Percentiles rank a stretch among this genome's conserved stretches.
These are phyloP conservation scores for Phasia obesa DNA, from an alignment of 2,888 invertebrate genomes.

Conservation along the genomic window DNA sequence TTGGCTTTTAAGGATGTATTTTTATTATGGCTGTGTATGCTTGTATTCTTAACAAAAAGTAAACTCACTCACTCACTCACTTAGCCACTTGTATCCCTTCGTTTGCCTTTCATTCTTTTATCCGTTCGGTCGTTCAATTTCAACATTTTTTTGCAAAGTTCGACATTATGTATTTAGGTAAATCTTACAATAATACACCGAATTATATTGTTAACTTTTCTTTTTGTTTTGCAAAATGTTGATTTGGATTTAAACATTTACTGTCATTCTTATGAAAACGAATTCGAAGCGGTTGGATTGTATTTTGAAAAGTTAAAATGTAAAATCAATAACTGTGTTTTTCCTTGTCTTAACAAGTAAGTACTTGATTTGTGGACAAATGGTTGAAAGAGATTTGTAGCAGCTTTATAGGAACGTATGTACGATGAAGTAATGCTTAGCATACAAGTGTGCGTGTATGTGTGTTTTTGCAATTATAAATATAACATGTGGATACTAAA, in stretches of 20 bases:
- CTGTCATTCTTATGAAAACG: neutral
- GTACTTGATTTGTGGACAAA: slow-evolving; percentile 26
- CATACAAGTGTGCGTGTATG: too few relatives aligned
- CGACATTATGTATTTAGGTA: slow-evolving; percentile 61
- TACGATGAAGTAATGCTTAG: neutral
- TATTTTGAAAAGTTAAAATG: slow-evolving; percentile 9
- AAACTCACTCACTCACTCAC: slow-evolving; percentile 38
- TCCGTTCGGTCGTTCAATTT: slow-evolving; percentile 24
- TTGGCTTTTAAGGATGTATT: slow-evolving; percentile 5
- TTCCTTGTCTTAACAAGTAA: slow-evolving; percentile 10
- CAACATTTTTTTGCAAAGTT: slow-evolving; percentile 45
- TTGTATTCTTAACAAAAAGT: neutral
- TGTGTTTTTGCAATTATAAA: too few relatives aligned
- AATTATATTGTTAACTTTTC: slow-evolving; percentile 24
- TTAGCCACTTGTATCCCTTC: slow-evolving; percentile 54
- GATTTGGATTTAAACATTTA: slow-evolving; percentile 23
- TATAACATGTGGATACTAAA: too few relatives aligned
- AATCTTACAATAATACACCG: slow-evolving; percentile 51
- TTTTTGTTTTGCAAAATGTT: slow-evolving; percentile 46
- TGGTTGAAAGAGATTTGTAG: neutral
- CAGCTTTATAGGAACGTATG: neutral
- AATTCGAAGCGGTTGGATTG: neutral
- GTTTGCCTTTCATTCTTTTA: slow-evolving; percentile 24
- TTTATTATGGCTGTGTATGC: neutral
- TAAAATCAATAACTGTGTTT: slow-evolving; percentile 14